phyloP scores from a whole-genome alignment of 2,797 vertebrate species.

The Brotula barbata region DNA sequence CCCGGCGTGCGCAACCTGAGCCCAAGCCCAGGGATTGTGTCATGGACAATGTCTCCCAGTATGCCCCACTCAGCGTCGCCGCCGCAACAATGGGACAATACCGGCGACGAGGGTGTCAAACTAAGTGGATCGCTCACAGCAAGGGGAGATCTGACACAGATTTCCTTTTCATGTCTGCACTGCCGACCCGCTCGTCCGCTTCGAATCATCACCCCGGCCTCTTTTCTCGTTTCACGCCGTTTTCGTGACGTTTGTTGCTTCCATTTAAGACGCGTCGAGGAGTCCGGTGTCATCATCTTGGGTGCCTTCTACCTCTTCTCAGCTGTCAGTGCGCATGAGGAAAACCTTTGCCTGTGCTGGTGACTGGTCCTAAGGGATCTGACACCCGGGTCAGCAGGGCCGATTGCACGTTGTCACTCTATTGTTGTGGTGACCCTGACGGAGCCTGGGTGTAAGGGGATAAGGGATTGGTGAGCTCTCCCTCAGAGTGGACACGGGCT shows the following conservation, averaged over 20 bases:
- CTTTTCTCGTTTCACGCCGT: neutral
- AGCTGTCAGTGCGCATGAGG: slow-evolving; percentile 20
- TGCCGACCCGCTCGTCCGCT: slow-evolving; percentile 13
- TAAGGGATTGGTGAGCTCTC: slow-evolving; percentile 75
- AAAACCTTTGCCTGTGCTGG: slow-evolving; percentile 16
- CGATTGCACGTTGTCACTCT: slow-evolving; percentile 68
- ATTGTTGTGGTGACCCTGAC: slow-evolving; percentile 75
- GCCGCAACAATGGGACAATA: slow-evolving; percentile 60
- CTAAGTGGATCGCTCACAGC: slow-evolving; percentile 52
- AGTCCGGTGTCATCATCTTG: slow-evolving; percentile 14
- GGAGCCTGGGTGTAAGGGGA: slow-evolving; percentile 74
- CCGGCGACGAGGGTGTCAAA: slow-evolving; percentile 45
- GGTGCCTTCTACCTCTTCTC: slow-evolving; percentile 32
- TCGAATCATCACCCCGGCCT: slow-evolving; percentile 5
- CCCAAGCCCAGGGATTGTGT: slow-evolving; percentile 77
- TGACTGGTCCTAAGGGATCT: slow-evolving; percentile 66
- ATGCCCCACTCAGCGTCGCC: slow-evolving; percentile 63
- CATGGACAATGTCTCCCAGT: slow-evolving; percentile 77
- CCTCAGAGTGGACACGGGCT: slow-evolving; percentile 74
- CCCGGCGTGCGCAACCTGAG: slow-evolving; percentile 78
- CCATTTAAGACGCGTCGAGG: slow-evolving; percentile 10
- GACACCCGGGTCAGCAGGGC: slow-evolving; percentile 73
- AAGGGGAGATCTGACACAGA: slow-evolving; percentile 41
- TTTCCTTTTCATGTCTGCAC: slow-evolving; percentile 44
- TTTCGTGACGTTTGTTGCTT: neutral